phyloP scores from a whole-genome alignment of 2,113 vertebrate species.

The Sus scrofa region DNA sequence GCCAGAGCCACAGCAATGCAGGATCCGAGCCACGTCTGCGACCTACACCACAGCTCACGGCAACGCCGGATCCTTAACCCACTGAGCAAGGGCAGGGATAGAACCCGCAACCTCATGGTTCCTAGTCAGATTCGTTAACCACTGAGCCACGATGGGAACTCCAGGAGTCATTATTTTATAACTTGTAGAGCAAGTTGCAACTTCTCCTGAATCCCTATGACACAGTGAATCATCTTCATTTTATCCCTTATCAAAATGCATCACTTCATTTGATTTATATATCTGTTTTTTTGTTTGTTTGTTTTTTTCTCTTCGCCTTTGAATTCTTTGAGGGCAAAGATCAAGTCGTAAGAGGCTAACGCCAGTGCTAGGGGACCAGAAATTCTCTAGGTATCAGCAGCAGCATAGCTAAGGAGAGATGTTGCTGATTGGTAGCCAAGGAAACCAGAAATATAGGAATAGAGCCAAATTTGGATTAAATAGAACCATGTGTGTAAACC shows the following conservation, averaged over 20 bases:
- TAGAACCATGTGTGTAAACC: not conserved
- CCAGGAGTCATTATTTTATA: not conserved
- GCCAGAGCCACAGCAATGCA: too few species aligned
- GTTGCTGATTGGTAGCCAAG: conserved; percentile 26
- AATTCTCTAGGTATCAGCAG: not conserved
- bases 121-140: too few species aligned
- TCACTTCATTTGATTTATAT: not conserved
- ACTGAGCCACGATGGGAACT: too few species aligned
- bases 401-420: not conserved
- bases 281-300: not conserved
- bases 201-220: not conserved
- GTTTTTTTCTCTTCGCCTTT: not conserved
- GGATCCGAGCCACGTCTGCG: too few species aligned
- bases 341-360: not conserved
- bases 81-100: too few species aligned
- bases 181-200: not conserved
- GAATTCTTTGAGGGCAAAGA: not conserved
- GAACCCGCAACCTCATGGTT: too few species aligned
- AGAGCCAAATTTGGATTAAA: not conserved
- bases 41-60: too few species aligned
- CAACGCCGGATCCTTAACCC: too few species aligned
- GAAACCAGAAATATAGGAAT: conserved; percentile 26
- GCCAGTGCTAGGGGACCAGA: not conserved
- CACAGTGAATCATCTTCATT: not conserved
- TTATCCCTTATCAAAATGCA: not conserved